These are phyloP conservation scores for Dynastes tityus DNA, from an alignment of 2,888 invertebrate genomes.

Conservation along the genomic window DNA sequence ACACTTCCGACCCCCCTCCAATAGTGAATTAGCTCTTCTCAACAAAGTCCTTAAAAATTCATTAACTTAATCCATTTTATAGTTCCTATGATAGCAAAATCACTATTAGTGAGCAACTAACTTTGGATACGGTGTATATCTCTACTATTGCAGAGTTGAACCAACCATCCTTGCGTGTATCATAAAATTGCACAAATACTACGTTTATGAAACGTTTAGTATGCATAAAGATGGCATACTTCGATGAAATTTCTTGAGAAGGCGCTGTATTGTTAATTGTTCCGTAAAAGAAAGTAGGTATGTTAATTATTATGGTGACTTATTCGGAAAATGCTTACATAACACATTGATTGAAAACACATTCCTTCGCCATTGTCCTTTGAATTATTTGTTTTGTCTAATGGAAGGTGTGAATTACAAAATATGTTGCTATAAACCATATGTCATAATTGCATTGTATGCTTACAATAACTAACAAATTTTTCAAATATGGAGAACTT, in stretches of 20 bases:
- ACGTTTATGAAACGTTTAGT: constrained; percentile 33
- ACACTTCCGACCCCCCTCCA: too few species aligned
- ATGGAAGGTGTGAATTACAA: background rate
- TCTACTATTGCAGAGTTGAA: too few species aligned
- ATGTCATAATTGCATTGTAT: background rate
- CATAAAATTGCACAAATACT: constrained; percentile 23
- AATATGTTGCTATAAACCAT: background rate
- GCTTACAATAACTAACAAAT: too few species aligned
- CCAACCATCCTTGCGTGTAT: constrained; percentile 10
- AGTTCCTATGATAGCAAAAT: too few species aligned
- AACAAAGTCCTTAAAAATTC: too few species aligned
- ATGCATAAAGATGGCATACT: constrained; percentile 44
- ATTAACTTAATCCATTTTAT: too few species aligned
- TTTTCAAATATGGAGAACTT: too few species aligned
- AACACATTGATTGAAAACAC: constrained; percentile 14
- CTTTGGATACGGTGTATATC: too few species aligned
- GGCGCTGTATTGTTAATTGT: constrained; percentile 42
- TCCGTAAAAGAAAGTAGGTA: constrained; percentile 39
- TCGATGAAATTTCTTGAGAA: constrained; percentile 43
- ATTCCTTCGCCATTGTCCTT: constrained; percentile 9
- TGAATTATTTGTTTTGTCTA: background rate
- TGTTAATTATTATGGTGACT: constrained; percentile 39
- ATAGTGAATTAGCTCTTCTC: too few species aligned
- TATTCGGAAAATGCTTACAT: constrained; percentile 23
- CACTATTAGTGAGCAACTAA: too few species aligned